A percentile compares a stretch with the other conserved stretches of the same genome.
Evolutionary conservation across 1,140 invertebrate genomes (phyloP).

Genomic region (Penaeus vannamei): DNA sequence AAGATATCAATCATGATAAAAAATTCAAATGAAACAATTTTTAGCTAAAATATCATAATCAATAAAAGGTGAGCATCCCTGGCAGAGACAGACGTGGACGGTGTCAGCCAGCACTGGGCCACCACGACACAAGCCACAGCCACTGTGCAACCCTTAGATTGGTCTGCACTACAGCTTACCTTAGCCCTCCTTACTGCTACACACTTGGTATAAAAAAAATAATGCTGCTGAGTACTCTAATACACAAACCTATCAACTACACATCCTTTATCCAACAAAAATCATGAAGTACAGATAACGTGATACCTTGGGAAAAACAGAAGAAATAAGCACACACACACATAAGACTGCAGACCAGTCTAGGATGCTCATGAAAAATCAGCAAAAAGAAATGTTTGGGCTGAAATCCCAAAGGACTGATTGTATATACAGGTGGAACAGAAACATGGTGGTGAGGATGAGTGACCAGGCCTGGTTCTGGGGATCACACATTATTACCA

Average conservation of each 20-base stretch:
- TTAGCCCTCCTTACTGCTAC: constrained; percentile 52
- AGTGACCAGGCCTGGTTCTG: constrained; percentile 39
- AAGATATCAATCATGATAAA: constrained; percentile 29
- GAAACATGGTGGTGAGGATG: constrained; percentile 57
- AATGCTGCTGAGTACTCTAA: constrained; percentile 55
- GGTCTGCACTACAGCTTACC: constrained; percentile 47
- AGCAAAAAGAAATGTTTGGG: constrained; percentile 47
- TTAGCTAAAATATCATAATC: too few relatives aligned
- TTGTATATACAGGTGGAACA: constrained; percentile 52
- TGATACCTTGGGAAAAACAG: constrained; percentile 45
- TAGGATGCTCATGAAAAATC: constrained; percentile 56
- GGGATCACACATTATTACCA: constrained; percentile 59
- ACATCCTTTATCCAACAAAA: constrained; percentile 58
- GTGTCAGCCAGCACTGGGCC: constrained; percentile 45
- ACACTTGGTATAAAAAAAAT: constrained; percentile 53
- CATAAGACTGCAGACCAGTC: constrained; percentile 58
- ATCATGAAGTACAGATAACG: constrained; percentile 48
- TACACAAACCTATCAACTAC: constrained; percentile 60
- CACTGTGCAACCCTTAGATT: constrained; percentile 53
- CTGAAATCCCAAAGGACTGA: constrained; percentile 36
- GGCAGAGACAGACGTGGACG: constrained; percentile 26
- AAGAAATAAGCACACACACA: constrained; percentile 49
- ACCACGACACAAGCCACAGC: constrained; percentile 43
- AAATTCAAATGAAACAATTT: constrained; percentile 19
- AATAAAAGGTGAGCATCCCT: background rate